Evolutionary conservation across 2,888 invertebrate species (phyloP), one percentile per base, ranked within the genome.

Genomic region (Pyrocoelia pectoralis): DNA sequence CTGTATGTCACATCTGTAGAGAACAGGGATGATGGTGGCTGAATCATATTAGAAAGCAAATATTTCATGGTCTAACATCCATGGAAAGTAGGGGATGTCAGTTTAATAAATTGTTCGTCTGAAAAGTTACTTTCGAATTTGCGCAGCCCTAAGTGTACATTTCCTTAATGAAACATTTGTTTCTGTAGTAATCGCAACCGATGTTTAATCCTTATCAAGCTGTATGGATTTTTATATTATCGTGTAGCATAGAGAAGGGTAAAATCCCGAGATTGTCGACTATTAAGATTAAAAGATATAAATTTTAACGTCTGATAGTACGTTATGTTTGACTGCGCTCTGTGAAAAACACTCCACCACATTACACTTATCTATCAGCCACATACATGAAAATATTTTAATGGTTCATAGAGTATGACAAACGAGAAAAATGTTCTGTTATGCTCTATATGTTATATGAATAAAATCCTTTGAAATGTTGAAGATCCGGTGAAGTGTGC

Each of bases 1-100:
- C 56, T 58, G 52, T 24, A 43, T 58, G 58, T 58, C 58, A 52
- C 58, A 58, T 51, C 58, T 58, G 58, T 14, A 41, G 18, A 29
- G 40, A 10, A 13, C 55, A n/a, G 50, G 50, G 50, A 57, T 57
- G 56, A 24, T 33, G 50, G 50, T 41, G 40, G 15, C 50, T 49
- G 46, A 40, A 56, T 56, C 56, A 48, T 56, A 56, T 56, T 56
- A 56, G 56, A 46, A 46, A 29, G 29, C 46, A 56, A 43, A 56
- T 56, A 56, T 56, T 56, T 56, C 33, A 56, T 56, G 56, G 56
- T 46, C 46, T 12, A 48, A 24, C 28, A 17, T 19, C 28, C n/a
- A 24, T 24, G 28, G 48, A 33, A 6, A 13, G 28, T 24, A 46
- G 56, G 40, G 41, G 46, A 8, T 18, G 56, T 56, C 29, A 43